Percentiles rank a stretch among this genome's conserved stretches.
Conservation (phyloP, 92 coral and sea anemone genomes). For the Montipora capitata region DNA sequence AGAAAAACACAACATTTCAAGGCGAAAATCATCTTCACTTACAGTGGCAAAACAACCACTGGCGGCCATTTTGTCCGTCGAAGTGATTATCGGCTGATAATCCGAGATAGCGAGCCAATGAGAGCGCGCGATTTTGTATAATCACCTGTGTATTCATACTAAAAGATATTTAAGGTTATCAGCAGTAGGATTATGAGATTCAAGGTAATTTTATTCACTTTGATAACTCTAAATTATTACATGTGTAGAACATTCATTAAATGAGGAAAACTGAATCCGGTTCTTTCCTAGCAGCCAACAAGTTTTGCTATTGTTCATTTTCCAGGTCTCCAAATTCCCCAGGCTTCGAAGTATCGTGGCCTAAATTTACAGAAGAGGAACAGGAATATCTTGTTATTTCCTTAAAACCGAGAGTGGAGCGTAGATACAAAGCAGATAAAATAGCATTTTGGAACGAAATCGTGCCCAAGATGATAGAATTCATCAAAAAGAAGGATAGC, state of each 20-base stretch:
- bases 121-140: too few species aligned
- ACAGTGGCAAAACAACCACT: too few species aligned
- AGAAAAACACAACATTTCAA: too few species aligned
- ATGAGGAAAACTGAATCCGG: neutral
- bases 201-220: too few species aligned
- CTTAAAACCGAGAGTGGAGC: slow-evolving; percentile 48
- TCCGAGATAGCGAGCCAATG: too few species aligned
- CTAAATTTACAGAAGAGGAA: slow-evolving; percentile 19
- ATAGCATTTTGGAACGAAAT: slow-evolving; percentile 64
- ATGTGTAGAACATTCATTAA: neutral
- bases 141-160: too few species aligned
- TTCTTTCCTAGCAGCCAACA: neutral
- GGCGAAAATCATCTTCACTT: too few species aligned
- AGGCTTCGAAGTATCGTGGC: slow-evolving; percentile 41
- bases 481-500: neutral
- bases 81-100: too few species aligned
- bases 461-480: slow-evolving; percentile 5
- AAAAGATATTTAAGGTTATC: too few species aligned
- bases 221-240: too few species aligned
- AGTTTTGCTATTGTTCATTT: neutral
- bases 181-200: too few species aligned
- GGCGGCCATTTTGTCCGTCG: too few species aligned
- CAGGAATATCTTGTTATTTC: slow-evolving; percentile 40
- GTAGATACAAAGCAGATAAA: slow-evolving; percentile 14
- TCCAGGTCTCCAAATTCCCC: slow-evolving; percentile 19